These are phyloP conservation scores for Agonopterix heracliana DNA, from an alignment of 2,888 invertebrate species.

Conservation along the genomic window DNA sequence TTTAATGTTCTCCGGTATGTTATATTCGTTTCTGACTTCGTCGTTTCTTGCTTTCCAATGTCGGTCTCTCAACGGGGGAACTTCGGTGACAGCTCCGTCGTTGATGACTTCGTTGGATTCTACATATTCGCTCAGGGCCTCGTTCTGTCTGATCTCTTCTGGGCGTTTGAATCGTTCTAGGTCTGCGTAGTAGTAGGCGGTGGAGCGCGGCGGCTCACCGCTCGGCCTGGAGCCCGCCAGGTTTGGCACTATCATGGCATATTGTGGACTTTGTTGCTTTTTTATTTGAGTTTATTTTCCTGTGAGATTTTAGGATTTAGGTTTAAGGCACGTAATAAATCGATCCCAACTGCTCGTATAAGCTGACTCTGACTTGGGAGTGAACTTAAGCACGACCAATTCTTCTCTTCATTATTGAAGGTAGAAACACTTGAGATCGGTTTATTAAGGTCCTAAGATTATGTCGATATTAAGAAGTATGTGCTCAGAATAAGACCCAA, in stretches of 20 bases:
- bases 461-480: no score
- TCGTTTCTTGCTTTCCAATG: slow-evolving; percentile 39
- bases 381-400: no score
- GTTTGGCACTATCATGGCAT: slow-evolving; percentile 11
- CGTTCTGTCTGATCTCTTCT: slow-evolving; percentile 20
- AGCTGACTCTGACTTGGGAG: no score
- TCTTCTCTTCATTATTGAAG: no score
- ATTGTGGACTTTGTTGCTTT: neutral
- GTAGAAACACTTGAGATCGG: no score
- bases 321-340: no score
- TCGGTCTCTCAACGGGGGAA: slow-evolving; percentile 52
- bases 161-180: slow-evolving; percentile 71
- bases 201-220: slow-evolving; percentile 77
- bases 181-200: slow-evolving; percentile 77
- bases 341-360: no score
- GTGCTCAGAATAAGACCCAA: no score
- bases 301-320: no score
- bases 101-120: slow-evolving; percentile 51
- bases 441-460: no score
- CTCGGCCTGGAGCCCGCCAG: slow-evolving; percentile 52
- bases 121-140: slow-evolving; percentile 55
- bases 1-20: neutral
- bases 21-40: neutral
- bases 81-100: slow-evolving; percentile 49
- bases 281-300: neutral